Evolutionary conservation across 2,113 vertebrate genomes (phyloP), one percentile per base, ranked within the genome.

Genomic region (Oreochromis niloticus): DNA sequence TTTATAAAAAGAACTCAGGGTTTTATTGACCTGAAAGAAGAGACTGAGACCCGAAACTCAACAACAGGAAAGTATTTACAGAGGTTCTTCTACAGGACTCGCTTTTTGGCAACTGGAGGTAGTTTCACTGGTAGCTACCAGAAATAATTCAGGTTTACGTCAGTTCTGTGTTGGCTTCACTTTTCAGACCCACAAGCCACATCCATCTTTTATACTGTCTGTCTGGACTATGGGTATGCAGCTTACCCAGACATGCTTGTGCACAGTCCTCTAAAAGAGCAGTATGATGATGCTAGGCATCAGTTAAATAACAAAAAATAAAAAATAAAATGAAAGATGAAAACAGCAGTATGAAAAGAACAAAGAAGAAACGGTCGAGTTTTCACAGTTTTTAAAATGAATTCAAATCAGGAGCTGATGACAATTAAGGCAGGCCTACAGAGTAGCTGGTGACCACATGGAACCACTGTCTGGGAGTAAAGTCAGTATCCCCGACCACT

Each of bases 81-180:
- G 66, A 43, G 39, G 12, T 43, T 71, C 12, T 71, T 24, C 66
- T 71, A 24, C n/a, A 39, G 61, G 61, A 66, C 4, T 0, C 14
- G 36, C n/a, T n/a, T 71, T 71, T 14, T 41, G 19, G 12, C 0
- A 41, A 41, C 11, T 0, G 10, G 11, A 71, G n/a, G n/a, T 71
- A 14, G 19, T 41, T 14, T 41, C 63, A 22, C 63, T 71, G 36
- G n/a, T 68, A 41, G 63, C 63, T 41, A 41, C 63, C 36, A 68
- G n/a, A 41, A 68, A 22, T 22, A 41, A 41, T 2, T 39, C n/a
- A 68, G 19, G 34, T 68, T 68, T 16, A 30, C 2, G 0, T 3
- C 24, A 30, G 2, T 32, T 32, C 56, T 59, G 27, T 0, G 57
- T 59, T 59, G 13, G 57, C 27, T 32, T 41, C 63, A 68, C 63